Base-by-base conservation (phyloP, 2,797 vertebrate species). In the Brotula barbata region DNA sequence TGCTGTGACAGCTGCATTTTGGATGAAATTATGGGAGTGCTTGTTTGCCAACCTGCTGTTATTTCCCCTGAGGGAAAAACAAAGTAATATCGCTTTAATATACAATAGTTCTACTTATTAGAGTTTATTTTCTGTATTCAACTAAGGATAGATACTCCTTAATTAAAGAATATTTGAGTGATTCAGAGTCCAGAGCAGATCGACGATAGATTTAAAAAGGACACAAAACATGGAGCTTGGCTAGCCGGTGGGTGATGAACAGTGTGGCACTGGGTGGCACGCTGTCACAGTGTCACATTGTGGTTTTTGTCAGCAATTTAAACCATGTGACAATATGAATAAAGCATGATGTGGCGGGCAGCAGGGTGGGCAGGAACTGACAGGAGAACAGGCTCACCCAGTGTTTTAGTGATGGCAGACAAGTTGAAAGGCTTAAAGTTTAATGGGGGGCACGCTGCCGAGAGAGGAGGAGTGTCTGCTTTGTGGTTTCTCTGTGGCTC, bases 321-420 rank as follows among this genome's bases (percentile, higher is more conserved):
- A 77, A 53, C 73, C 78, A 69, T 78, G 80, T 85, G 87, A 84
- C 82, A 54, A 42, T 25, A 88, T 89, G 83, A 89, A 89, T 88
- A 88, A 89, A 85, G 84, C 77, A 85, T 88, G 84, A 85, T 80
- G 85, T 49, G 61, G 79, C 63, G 6, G 68, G 67, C 68, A 67
- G 72, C 54, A 12, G 58, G 73, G 81, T 81, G 77, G 82, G 87
- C 63, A 81, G 84, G 48, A 52, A 57, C 55, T 50, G 81, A 85
- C 78, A 58, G 45, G 73, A 66, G 83, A 87, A 89, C 87, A 88
- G 77, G 87, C 81, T 76, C 58, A 22, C 58, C 75, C 80, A 74
- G 84, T 88, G 88, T 88, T 82, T 85, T 69, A 71, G 67, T 76
- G 85, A 73, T 34, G 58, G 67, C 53, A 48, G 73, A 82, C 84